Evolutionary conservation across 2,113 vertebrate genomes (phyloP).

Genomic region (Rutilus rutilus): DNA sequence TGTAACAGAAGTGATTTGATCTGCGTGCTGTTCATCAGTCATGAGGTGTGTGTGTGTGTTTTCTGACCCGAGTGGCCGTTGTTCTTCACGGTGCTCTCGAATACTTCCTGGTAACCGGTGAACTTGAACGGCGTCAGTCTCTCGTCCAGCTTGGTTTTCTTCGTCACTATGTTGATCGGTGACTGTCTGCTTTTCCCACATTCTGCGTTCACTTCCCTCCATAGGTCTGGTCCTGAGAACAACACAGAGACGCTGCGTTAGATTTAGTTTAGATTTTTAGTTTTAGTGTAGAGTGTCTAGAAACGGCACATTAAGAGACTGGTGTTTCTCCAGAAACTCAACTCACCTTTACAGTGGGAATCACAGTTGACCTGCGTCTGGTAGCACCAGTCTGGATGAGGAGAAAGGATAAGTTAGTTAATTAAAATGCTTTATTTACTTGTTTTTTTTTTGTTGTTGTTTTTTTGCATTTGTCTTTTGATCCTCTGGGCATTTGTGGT

Average conservation of each 20-base stretch:
- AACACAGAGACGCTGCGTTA: background rate
- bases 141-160: constrained; percentile 67
- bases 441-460: background rate
- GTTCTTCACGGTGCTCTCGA: constrained; percentile 68
- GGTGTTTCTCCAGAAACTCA: background rate
- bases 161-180: constrained; percentile 78
- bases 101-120: constrained; percentile 68
- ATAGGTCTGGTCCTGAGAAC: constrained; percentile 69
- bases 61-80: constrained; percentile 76
- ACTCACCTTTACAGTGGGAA: constrained; percentile 71
- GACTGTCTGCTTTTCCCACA: constrained; percentile 71
- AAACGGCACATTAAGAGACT: background rate
- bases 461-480: background rate
- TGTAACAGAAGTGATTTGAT: background rate
- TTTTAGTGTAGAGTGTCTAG: background rate
- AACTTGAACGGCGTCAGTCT: constrained; percentile 69
- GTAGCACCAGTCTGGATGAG: constrained; percentile 77
- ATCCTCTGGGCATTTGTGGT: background rate
- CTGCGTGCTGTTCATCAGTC: background rate
- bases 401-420: background rate
- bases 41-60: background rate
- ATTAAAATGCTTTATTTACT: background rate
- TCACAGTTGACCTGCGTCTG: constrained; percentile 72
- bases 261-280: background rate
- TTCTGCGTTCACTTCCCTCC: constrained; percentile 54